Evolutionary conservation across 2,888 invertebrate species (phyloP).

Genomic region (Phyto melanocephala): DNA sequence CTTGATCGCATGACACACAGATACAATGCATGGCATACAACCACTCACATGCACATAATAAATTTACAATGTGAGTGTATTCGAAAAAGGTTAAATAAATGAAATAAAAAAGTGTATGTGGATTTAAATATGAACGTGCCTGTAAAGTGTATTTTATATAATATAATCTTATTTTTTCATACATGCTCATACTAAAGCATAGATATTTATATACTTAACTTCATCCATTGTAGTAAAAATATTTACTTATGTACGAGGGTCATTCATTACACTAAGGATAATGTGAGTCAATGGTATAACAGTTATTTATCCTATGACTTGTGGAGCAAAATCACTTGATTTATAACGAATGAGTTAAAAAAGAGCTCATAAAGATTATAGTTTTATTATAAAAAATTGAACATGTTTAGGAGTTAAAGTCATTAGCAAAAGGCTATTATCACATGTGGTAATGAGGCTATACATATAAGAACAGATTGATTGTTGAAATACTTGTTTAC

Average conservation of each 20-base stretch:
- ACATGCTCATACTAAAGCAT: not conserved
- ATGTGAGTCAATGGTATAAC: too few relatives aligned
- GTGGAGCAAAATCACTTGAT: too few relatives aligned
- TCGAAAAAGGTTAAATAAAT: constrained; percentile 46
- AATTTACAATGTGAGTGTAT: not conserved
- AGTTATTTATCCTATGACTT: too few relatives aligned
- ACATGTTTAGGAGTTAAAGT: too few relatives aligned
- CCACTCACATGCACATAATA: not conserved
- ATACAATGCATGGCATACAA: not conserved
- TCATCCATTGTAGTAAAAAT: not conserved
- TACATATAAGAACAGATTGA: too few relatives aligned
- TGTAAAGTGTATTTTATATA: constrained; percentile 15
- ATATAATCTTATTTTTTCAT: constrained; percentile 24
- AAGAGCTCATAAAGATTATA: too few relatives aligned
- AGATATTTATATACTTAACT: not conserved
- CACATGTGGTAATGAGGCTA: too few relatives aligned
- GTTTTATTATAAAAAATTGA: too few relatives aligned
- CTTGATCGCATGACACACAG: constrained; percentile 8
- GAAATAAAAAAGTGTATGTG: constrained; percentile 48
- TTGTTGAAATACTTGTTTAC: too few relatives aligned
- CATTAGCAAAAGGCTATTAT: too few relatives aligned
- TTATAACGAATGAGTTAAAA: too few relatives aligned
- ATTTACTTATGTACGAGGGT: not conserved
- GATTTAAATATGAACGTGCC: constrained; percentile 39
- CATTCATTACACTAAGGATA: too few relatives aligned